These are phyloP conservation scores for Seira ritae DNA, from an alignment of 2,888 invertebrate genomes.

Conservation along the genomic window DNA sequence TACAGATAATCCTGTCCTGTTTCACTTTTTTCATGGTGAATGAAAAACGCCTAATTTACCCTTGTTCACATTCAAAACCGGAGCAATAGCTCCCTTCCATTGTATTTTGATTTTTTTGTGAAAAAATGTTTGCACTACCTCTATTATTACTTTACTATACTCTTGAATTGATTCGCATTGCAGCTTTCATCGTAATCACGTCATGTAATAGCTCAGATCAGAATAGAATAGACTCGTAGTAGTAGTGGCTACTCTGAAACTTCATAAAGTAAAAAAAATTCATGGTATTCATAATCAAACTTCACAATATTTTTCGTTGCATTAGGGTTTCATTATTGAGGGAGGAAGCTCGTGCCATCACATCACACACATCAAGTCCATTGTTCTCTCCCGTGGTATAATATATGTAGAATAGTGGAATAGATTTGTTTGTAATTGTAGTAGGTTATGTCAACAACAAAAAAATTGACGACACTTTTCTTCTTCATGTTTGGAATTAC, in stretches of 20 bases:
- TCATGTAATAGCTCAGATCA: too few relatives aligned
- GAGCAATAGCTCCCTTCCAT: neutral
- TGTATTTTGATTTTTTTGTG: slow-evolving; percentile 21
- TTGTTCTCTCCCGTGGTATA: neutral
- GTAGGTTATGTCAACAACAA: too few relatives aligned
- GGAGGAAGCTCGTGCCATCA: neutral
- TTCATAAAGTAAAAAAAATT: slow-evolving; percentile 8
- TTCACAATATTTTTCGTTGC: slow-evolving; percentile 20
- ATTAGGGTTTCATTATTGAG: slow-evolving; percentile 16
- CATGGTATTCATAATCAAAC: neutral
- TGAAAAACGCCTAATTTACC: slow-evolving; percentile 11
- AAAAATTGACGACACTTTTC: too few relatives aligned
- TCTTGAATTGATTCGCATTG: too few relatives aligned
- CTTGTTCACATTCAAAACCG: slow-evolving; percentile 1
- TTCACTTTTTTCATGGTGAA: slow-evolving; percentile 3
- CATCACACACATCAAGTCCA: neutral
- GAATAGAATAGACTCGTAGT: too few relatives aligned
- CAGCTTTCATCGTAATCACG: too few relatives aligned
- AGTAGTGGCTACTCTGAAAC: neutral
- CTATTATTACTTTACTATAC: too few relatives aligned
- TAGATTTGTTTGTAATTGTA: neutral
- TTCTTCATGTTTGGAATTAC: too few relatives aligned
- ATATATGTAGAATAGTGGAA: neutral
- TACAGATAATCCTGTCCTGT: neutral
- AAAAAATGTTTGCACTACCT: too few relatives aligned